Percentiles rank a stretch among this genome's conserved stretches.
Evolutionary conservation across 1,140 invertebrate species (phyloP).

Genomic region (Eumeta japonica): DNA sequence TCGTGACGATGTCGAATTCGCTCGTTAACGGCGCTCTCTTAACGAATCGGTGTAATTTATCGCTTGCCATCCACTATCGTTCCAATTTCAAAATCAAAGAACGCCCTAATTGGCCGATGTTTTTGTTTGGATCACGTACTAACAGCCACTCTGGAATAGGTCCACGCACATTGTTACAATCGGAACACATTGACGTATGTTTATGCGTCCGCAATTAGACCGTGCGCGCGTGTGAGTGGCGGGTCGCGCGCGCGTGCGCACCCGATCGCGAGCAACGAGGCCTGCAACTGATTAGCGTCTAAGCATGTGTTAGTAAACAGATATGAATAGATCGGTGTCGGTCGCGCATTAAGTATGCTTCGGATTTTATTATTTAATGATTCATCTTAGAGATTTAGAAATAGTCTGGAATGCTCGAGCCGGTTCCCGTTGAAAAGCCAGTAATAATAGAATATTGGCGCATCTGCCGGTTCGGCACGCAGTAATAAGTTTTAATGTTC

Average conservation of each 20-base stretch:
- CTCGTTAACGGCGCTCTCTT: too few relatives aligned
- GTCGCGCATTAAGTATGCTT: slow-evolving; percentile 55
- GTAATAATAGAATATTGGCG: slow-evolving; percentile 58
- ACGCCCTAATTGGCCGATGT: slow-evolving; percentile 53
- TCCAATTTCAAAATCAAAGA: slow-evolving; percentile 50
- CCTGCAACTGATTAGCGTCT: slow-evolving; percentile 48
- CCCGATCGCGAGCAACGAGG: slow-evolving; percentile 46
- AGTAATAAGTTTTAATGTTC: slow-evolving; percentile 55
- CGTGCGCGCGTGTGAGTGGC: slow-evolving; percentile 36
- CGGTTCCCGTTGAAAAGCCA: slow-evolving; percentile 51
- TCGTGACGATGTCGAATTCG: too few relatives aligned
- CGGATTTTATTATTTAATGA: slow-evolving; percentile 58
- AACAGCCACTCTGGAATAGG: slow-evolving; percentile 43
- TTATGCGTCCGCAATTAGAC: slow-evolving; percentile 51
- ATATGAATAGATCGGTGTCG: slow-evolving; percentile 40
- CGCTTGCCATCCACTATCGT: slow-evolving; percentile 45
- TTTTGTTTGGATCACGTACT: slow-evolving; percentile 49
- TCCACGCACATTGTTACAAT: slow-evolving; percentile 49
- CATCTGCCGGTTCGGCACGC: slow-evolving; percentile 52
- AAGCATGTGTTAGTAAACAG: slow-evolving; percentile 35
- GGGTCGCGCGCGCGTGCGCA: slow-evolving; percentile 23
- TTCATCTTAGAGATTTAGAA: slow-evolving; percentile 57
- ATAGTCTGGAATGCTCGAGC: slow-evolving; percentile 53
- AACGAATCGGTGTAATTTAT: too few relatives aligned
- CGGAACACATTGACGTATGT: slow-evolving; percentile 45